phyloP scores from a whole-genome alignment of 2,888 invertebrate species.

The Aphidoletes aphidimyza region DNA sequence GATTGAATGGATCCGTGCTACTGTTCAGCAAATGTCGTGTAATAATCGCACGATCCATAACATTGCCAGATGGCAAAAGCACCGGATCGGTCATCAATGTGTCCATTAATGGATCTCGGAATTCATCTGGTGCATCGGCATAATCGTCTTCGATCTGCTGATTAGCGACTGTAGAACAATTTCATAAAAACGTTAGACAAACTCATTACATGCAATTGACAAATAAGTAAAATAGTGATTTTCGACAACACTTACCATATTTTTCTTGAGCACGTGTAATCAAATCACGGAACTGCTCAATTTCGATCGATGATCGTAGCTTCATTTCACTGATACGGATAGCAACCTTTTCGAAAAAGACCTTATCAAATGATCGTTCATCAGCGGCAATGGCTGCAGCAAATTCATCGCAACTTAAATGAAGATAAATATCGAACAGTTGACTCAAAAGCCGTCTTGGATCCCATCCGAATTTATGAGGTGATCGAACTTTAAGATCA shows the following conservation, averaged over 20 bases:
- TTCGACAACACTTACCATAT: constrained; percentile 68
- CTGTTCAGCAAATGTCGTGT: constrained; percentile 94
- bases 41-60: constrained; percentile 95
- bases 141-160: constrained; percentile 90
- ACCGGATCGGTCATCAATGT: constrained; percentile 97
- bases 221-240: neutral
- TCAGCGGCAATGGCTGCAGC: constrained; percentile 93
- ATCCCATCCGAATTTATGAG: constrained; percentile 97
- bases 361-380: constrained; percentile 95
- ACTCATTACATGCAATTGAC: constrained; percentile 21
- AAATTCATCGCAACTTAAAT: constrained; percentile 91
- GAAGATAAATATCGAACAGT: constrained; percentile 95
- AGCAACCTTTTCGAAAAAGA: constrained; percentile 91
- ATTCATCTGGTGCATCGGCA: constrained; percentile 96
- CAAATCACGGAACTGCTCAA: constrained; percentile 84
- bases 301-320: constrained; percentile 86
- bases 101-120: constrained; percentile 96
- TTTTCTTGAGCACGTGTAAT: constrained; percentile 83
- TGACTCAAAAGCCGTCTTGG: constrained; percentile 90
- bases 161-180: constrained; percentile 71
- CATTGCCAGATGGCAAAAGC: constrained; percentile 86
- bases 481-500: constrained; percentile 89
- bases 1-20: constrained; percentile 96
- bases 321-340: constrained; percentile 81
- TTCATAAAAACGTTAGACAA: constrained; percentile 29